A percentile compares a stretch with the other conserved stretches of the same genome.
phyloP scores from a whole-genome alignment of 2,888 invertebrate genomes.

The Belgica antarctica region DNA sequence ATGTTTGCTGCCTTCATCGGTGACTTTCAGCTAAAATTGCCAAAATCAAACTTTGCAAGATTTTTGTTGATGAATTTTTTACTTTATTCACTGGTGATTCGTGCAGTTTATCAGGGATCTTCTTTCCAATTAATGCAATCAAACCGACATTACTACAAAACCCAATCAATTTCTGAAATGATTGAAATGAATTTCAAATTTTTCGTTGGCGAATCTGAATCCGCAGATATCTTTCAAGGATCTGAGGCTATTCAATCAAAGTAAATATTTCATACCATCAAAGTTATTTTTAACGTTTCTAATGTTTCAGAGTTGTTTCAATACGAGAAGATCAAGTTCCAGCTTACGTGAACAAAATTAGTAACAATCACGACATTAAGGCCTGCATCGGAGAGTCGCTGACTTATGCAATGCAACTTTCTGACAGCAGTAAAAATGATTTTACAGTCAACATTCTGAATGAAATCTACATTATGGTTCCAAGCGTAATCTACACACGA shows the following conservation, averaged over 20 bases:
- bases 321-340: too few species aligned
- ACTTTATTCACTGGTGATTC: background rate
- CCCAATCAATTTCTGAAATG: background rate
- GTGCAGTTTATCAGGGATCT: background rate
- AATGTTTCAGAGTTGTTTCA: too few species aligned
- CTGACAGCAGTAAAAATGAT: too few species aligned
- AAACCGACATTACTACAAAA: background rate
- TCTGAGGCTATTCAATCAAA: too few species aligned
- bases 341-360: too few species aligned
- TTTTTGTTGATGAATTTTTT: background rate
- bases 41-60: slow-evolving; percentile 28
- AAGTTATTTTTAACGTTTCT: too few species aligned
- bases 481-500: slow-evolving; percentile 21
- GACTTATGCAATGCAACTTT: too few species aligned
- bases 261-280: too few species aligned
- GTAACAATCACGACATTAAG: too few species aligned
- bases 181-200: background rate
- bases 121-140: background rate
- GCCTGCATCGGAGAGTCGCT: too few species aligned
- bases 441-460: too few species aligned
- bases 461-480: background rate
- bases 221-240: background rate
- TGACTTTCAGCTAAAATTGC: background rate
- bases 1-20: slow-evolving; percentile 9
- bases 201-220: background rate